Conservation (phyloP, 2,113 vertebrate genomes). For the Spheniscus mendiculus region DNA sequence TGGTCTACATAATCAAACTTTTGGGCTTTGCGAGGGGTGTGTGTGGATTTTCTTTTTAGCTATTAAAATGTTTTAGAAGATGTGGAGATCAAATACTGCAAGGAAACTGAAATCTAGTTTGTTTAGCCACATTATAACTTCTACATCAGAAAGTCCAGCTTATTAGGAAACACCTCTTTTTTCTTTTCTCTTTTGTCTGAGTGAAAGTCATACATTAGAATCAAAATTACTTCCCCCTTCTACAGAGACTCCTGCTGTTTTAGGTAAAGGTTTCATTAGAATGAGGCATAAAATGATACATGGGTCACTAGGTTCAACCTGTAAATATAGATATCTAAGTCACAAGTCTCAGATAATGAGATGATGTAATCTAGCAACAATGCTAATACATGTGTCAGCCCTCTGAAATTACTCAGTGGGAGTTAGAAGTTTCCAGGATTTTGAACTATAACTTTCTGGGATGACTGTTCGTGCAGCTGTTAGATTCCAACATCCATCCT, state of each 20-base stretch:
- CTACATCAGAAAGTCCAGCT: neutral
- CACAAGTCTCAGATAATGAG: neutral
- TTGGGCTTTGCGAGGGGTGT: fast-evolving
- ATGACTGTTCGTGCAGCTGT: neutral
- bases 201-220: neutral
- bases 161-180: neutral
- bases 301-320: neutral
- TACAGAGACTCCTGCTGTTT: neutral
- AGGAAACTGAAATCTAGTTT: neutral
- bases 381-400: neutral
- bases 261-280: neutral
- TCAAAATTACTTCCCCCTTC: neutral
- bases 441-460: neutral
- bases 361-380: neutral
- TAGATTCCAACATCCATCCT: neutral
- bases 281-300: neutral
- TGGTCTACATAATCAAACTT: neutral
- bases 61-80: neutral
- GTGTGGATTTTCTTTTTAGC: neutral
- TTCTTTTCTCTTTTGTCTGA: neutral
- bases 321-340: neutral
- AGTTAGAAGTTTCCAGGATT: neutral
- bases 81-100: neutral
- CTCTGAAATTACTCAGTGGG: neutral
- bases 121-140: neutral